Conservation (phyloP, 2,797 vertebrate genomes). For the Hipposideros larvatus region DNA sequence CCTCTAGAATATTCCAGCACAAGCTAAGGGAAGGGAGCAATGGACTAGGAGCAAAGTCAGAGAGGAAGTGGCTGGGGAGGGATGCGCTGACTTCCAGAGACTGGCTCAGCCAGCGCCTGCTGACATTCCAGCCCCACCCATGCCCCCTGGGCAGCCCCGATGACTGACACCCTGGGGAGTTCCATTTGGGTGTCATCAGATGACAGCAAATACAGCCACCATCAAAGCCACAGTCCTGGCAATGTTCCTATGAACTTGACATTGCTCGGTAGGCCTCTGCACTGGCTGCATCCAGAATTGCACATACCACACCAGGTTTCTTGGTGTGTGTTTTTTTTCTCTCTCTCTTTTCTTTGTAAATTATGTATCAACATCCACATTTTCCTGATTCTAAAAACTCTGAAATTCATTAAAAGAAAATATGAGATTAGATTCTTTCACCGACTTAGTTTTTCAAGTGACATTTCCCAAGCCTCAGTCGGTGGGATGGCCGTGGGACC, state of each 20-base stretch:
- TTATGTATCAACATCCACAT: not conserved
- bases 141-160: not conserved
- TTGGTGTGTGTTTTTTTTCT: fast-evolving
- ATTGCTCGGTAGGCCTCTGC: not conserved
- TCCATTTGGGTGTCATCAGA: not conserved
- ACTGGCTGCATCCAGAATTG: not conserved
- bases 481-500: not conserved
- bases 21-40: not conserved
- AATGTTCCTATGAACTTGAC: too few relatives aligned
- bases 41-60: not conserved
- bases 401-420: not conserved
- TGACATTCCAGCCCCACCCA: not conserved
- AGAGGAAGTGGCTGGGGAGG: not conserved
- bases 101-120: not conserved
- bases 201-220: not conserved
- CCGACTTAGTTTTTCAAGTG: not conserved
- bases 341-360: not conserved
- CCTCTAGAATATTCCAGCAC: not conserved
- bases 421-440: not conserved
- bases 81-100: not conserved
- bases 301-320: not conserved
- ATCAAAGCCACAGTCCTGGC: not conserved
- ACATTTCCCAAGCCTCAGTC: not conserved
- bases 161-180: not conserved
- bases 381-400: not conserved